phyloP scores from a whole-genome alignment of 2,888 invertebrate species.

The Notodonta dromedarius region DNA sequence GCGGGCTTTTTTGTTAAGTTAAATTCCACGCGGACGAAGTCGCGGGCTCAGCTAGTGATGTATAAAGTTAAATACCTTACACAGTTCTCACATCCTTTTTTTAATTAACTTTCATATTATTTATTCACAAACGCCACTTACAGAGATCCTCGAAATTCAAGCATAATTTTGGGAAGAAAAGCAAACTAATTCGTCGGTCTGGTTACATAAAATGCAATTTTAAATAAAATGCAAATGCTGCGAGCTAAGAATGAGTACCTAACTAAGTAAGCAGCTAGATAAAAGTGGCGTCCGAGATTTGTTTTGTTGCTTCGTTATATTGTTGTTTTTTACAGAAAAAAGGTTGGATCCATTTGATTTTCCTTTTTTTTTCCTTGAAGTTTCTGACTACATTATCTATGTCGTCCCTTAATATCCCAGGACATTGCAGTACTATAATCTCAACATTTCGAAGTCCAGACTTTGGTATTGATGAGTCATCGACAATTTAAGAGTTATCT shows the following conservation, averaged over 20 bases:
- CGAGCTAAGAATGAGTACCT: not conserved
- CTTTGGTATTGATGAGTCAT: too few species aligned
- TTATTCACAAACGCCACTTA: too few species aligned
- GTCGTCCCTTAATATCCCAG: too few species aligned
- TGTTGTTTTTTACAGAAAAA: not conserved
- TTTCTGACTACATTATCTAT: too few species aligned
- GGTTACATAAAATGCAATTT: not conserved
- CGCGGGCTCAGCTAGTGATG: too few species aligned
- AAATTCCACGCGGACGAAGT: too few species aligned
- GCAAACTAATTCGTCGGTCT: not conserved
- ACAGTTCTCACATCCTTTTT: not conserved
- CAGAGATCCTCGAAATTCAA: not conserved
- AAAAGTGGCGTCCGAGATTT: not conserved
- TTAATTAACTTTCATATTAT: not conserved
- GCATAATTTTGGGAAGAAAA: not conserved
- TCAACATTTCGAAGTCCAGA: too few species aligned
- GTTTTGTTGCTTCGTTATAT: not conserved
- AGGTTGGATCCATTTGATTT: too few species aligned
- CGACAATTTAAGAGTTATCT: too few species aligned
- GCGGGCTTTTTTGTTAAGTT: too few species aligned
- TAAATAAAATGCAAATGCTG: not conserved
- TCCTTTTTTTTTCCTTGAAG: too few species aligned
- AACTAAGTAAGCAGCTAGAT: not conserved
- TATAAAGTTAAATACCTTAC: not conserved
- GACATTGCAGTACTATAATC: too few species aligned